Conservation (phyloP, 2,797 vertebrate species). For the Vultur gryphus region DNA sequence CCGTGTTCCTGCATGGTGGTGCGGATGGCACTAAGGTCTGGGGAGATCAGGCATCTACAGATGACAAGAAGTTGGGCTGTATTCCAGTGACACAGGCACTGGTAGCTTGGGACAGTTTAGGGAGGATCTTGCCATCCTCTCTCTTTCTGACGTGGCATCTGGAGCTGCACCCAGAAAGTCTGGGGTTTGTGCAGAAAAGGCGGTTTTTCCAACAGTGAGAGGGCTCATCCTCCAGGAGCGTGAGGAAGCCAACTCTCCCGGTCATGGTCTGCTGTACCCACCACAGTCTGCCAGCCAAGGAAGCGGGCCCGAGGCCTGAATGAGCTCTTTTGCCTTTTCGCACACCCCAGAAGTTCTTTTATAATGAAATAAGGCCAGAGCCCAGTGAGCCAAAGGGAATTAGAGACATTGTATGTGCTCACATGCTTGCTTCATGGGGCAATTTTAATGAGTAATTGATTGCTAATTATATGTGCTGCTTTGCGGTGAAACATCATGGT, state of each 20-base stretch:
- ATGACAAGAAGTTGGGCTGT: neutral
- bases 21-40: neutral
- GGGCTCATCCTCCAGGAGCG: neutral
- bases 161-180: neutral
- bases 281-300: neutral
- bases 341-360: neutral
- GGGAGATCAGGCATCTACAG: neutral
- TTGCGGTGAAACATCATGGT: neutral
- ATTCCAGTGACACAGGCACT: neutral
- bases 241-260: neutral
- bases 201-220: neutral
- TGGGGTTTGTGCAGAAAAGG: neutral
- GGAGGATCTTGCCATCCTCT: neutral
- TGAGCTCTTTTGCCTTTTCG: neutral
- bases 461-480: slow-evolving; percentile 14
- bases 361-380: neutral
- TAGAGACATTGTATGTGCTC: neutral
- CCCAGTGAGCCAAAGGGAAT: neutral
- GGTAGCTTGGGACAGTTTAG: neutral
- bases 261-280: neutral
- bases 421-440: neutral
- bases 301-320: neutral
- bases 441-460: neutral
- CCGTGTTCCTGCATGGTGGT: neutral
- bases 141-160: neutral